Evolutionary conservation across 35 echinoderm and acorn worm genomes (phyloP).

Genomic region (Lytechinus variegatus): DNA sequence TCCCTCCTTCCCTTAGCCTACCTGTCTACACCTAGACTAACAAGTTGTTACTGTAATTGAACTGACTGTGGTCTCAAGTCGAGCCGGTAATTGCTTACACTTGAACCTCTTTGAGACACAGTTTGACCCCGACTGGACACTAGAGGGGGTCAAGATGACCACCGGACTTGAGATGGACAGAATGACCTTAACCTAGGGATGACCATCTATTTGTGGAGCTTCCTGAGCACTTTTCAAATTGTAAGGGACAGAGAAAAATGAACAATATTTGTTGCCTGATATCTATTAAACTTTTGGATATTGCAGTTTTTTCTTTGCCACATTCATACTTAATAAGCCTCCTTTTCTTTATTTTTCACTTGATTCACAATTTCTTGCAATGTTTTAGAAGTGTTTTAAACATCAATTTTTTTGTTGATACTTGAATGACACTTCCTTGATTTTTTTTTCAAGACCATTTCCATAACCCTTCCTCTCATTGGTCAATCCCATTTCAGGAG

Average conservation of each 20-base stretch:
- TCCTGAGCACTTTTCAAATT: background rate
- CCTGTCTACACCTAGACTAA: background rate
- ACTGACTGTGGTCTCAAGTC: background rate
- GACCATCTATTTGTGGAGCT: background rate
- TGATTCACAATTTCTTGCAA: background rate
- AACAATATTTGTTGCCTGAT: background rate
- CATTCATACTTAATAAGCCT: background rate
- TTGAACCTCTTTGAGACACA: background rate
- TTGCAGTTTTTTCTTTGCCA: background rate
- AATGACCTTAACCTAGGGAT: background rate
- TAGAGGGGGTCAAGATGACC: background rate
- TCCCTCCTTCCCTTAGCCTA: background rate
- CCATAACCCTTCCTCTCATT: conserved; percentile 13
- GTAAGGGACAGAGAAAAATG: background rate
- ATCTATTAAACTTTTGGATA: background rate
- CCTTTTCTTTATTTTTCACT: background rate
- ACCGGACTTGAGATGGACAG: background rate
- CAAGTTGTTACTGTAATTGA: background rate
- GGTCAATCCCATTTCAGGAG: conserved; percentile 63
- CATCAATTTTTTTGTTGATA: background rate
- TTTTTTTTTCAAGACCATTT: background rate
- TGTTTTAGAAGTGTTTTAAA: background rate
- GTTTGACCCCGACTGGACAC: conserved; percentile 6
- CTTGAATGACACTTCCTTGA: background rate
- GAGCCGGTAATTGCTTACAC: background rate